Base-by-base conservation (phyloP, 2,797 vertebrate genomes). In the Pseudopleuronectes americanus region DNA sequence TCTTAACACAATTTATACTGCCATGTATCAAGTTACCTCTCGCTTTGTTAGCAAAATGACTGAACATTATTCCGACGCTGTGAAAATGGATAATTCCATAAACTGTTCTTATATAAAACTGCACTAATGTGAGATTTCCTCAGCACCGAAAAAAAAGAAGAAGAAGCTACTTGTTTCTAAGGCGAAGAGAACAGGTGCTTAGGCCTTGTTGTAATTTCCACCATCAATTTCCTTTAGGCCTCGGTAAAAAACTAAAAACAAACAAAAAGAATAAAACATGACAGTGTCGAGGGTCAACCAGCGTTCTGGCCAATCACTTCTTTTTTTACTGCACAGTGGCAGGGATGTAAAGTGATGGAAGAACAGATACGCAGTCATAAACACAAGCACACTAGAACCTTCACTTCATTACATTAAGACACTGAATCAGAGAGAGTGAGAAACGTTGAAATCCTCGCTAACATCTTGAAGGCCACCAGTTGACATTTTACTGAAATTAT, bases 381-480 rank as follows among this genome's bases (percentile, higher is more conserved):
- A 77, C 53, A 76, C 84, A 68, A 66, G 59, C 84, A 86, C 76
- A 83, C 85, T n/a, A 70, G 60, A 86, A 87, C 71, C 76, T 74
- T 87, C 68, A 88, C 68, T 73, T 87, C 64, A 75, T 86, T 77
- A 89, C 79, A 53, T 87, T 89, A 91, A 90, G 88, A 91, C 86
- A 87, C 78, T 76, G 87, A 90, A 92, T 89, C 85, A 87, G 64
- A 87, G 60, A 87, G 64, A 87, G 64, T 79, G 53, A 86, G 23
- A 73, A 84, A 82, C 54, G 68, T 72, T 72, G 41, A 82, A 78
- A 84, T 76, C 66, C 26, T 83, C 41, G 54, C 78, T 83, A 83
- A 88, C 31, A 12, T 91, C 61, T 88, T 84, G 61, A 93, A 93
- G 91, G 92, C 91, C 91, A 92, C 92, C 84, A 77, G 81, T 86